Evolutionary conservation across 1,140 invertebrate species (phyloP), one percentile per base, ranked within the genome.

Genomic region (Propsilocerus akamusi): DNA sequence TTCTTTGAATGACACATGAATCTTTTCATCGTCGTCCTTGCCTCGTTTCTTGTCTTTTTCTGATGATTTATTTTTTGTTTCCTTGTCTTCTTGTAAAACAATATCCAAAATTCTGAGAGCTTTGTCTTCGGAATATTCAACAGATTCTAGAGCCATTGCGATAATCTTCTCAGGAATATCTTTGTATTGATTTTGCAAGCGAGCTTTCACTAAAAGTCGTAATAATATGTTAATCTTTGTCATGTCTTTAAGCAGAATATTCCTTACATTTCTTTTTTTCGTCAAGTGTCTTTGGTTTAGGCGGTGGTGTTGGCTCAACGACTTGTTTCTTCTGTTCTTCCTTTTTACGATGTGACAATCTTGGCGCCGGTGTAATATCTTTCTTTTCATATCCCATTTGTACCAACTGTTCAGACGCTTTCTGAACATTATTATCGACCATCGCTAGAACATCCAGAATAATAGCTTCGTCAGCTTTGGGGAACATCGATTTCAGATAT

Each of bases 401-500:
- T 25, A 81, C 68, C 4, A 92, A 68, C 53, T 76, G 79, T 57
- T 89, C 83, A 1, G 84, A 84, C 11, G 86, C 83, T 57, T 80
- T 85, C 58, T 86, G 83, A 3, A 90, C 87, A 65, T 90, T 91
- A 58, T 89, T 89, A 54, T 91, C 86, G 55, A 83, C 81, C 63
- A 80, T 84, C 50, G 79, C 79, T 25, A 93, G 65, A 49, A 88
- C 72, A 62, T 92, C 87, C 46, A 91, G 69, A 7, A 93, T 77
- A 24, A 90, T 63, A n/a, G 83, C 86, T 64, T 91, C 87, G 54
- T 93, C 87, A 1, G 81, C 85, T 67, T 87, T 84, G n/a, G 86
- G 86, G 66, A 90, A 92, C 56, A 91, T 75, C 59, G 83, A 86
- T 67, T 92, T 92, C 70, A 93, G 73, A 65, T 91, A 92, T 70